Evolutionary conservation across 1,140 invertebrate species (phyloP).

Genomic region (Penaeus indicus): DNA sequence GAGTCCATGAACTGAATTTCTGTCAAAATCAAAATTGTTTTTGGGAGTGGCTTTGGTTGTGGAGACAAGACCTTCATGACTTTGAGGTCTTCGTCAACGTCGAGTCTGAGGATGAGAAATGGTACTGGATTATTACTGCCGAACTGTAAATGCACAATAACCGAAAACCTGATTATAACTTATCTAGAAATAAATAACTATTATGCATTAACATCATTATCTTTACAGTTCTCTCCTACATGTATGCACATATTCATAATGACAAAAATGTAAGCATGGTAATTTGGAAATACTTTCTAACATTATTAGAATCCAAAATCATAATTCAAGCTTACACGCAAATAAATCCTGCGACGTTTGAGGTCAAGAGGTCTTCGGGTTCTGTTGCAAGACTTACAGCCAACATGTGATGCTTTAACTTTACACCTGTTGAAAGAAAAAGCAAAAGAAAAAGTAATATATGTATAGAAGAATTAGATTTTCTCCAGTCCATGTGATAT

Average conservation of each 20-base stretch:
- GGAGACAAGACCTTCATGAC: slow-evolving; percentile 91
- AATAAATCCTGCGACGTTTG: slow-evolving; percentile 92
- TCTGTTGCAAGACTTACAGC: slow-evolving; percentile 86
- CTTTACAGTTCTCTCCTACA: too few relatives aligned
- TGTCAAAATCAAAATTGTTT: slow-evolving; percentile 83
- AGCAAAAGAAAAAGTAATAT: slow-evolving; percentile 36
- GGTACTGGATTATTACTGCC: too few relatives aligned
- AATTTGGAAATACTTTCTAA: slow-evolving; percentile 2
- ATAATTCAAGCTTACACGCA: slow-evolving; percentile 85
- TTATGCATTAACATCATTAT: too few relatives aligned
- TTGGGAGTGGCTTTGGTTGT: slow-evolving; percentile 90
- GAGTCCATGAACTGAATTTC: slow-evolving; percentile 90
- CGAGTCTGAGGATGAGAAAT: slow-evolving; percentile 79
- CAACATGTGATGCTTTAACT: slow-evolving; percentile 88
- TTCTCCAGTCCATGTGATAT: too few relatives aligned
- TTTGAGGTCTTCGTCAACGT: slow-evolving; percentile 89
- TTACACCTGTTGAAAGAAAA: slow-evolving; percentile 72
- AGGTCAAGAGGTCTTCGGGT: slow-evolving; percentile 84
- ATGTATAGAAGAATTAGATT: not conserved
- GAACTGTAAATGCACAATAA: too few relatives aligned
- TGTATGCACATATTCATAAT: slow-evolving; percentile 28
- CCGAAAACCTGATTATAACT: too few relatives aligned
- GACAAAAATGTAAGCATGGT: slow-evolving; percentile 39
- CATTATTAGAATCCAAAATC: too few relatives aligned
- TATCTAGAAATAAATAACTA: not conserved